A percentile compares a stretch with the other conserved stretches of the same genome.
These are phyloP conservation scores for Leucopsar rothschildi DNA, from an alignment of 2,113 vertebrate genomes.

Conservation along the genomic window DNA sequence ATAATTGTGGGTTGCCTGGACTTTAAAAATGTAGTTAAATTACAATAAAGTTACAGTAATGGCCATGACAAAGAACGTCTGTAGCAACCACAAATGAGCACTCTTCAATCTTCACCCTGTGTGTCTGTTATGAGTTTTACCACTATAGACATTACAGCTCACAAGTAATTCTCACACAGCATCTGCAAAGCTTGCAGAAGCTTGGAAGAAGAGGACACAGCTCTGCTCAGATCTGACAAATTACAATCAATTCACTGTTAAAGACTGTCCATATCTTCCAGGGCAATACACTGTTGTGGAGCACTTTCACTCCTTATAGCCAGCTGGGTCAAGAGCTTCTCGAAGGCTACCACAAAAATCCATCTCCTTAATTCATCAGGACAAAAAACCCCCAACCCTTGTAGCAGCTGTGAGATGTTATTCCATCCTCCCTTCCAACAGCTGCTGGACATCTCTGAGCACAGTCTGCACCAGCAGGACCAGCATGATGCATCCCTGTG, in stretches of 20 bases:
- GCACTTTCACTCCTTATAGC: not conserved
- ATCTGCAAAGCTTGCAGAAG: not conserved
- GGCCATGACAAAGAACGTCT: not conserved
- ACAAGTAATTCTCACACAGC: not conserved
- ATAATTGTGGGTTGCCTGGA: not conserved
- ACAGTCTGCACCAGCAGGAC: not conserved
- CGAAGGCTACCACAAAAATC: not conserved
- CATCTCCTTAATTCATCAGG: not conserved
- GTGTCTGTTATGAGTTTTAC: not conserved
- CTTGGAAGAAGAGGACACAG: not conserved
- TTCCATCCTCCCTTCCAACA: not conserved
- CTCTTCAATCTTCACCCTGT: not conserved
- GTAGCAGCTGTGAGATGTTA: not conserved
- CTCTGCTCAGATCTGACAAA: not conserved
- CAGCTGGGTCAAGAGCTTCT: not conserved
- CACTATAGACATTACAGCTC: not conserved
- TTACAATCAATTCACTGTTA: not conserved
- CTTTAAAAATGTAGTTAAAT: not conserved
- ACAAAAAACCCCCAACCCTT: not conserved
- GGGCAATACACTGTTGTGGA: not conserved
- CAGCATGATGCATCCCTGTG: rapidly evolving
- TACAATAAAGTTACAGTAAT: not conserved
- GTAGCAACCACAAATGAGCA: not conserved
- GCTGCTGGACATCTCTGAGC: not conserved
- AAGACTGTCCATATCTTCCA: not conserved